Conservation (phyloP, 2,888 invertebrate species). For the Pristionchus exspectatus region DNA sequence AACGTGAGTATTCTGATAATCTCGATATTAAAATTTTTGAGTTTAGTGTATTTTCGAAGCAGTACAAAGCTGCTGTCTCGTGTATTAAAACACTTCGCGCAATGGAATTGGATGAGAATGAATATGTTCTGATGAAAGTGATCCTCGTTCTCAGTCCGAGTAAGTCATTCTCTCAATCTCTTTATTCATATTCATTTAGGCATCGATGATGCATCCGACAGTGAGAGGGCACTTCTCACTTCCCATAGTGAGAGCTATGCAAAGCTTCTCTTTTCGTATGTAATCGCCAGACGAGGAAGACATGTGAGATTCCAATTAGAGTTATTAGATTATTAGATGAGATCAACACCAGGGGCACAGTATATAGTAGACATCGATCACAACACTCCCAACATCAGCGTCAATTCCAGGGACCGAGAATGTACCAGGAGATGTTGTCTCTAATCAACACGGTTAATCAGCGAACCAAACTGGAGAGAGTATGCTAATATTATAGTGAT, state of each 20-base stretch:
- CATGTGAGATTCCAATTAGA: not conserved
- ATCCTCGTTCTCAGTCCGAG: not conserved
- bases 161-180: not conserved
- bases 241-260: not conserved
- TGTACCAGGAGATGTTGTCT: not conserved
- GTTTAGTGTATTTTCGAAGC: not conserved
- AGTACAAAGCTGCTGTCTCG: not conserved
- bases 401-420: conserved; percentile 14
- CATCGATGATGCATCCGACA: not conserved
- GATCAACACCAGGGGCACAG: not conserved
- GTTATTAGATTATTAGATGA: not conserved
- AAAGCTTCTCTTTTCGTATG: conserved; percentile 1
- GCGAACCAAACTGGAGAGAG: not conserved
- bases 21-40: not conserved
- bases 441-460: not conserved
- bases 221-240: not conserved
- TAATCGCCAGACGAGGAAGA: not conserved
- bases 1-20: not conserved
- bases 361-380: not conserved
- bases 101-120: not conserved
- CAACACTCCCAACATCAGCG: not conserved
- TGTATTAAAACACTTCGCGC: not conserved
- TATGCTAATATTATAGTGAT: not conserved
- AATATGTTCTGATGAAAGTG: conserved; percentile 4
- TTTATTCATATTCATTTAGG: not conserved